Conservation (phyloP, 2,888 invertebrate genomes). For the Strigamia maritima region DNA sequence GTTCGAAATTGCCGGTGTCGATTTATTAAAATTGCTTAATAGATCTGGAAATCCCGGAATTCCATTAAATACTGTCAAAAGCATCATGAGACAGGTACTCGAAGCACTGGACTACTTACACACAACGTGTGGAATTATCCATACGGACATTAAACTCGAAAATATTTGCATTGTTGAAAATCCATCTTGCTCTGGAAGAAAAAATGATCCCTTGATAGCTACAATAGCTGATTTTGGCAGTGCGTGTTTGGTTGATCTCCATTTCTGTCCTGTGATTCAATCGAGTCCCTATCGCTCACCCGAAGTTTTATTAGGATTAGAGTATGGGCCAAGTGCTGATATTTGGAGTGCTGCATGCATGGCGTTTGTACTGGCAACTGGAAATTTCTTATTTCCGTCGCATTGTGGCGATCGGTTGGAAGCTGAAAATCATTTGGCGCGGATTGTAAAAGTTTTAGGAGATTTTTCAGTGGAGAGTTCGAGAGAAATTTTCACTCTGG, state of each 20-base stretch:
- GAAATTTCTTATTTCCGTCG: slow-evolving; percentile 50
- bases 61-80: too few relatives aligned
- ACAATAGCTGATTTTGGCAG: not conserved
- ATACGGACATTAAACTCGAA: slow-evolving; percentile 56
- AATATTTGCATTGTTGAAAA: not conserved
- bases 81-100: slow-evolving; percentile 61
- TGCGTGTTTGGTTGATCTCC: not conserved
- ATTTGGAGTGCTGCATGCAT: slow-evolving; percentile 55
- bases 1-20: too few relatives aligned
- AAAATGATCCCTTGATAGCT: too few relatives aligned
- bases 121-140: slow-evolving; percentile 89
- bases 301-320: slow-evolving; percentile 50
- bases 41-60: too few relatives aligned
- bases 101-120: slow-evolving; percentile 95
- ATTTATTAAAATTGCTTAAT: too few relatives aligned
- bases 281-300: not conserved
- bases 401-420: not conserved
- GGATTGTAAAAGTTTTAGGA: too few relatives aligned
- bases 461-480: too few relatives aligned
- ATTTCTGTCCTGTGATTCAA: not conserved
- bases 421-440: not conserved
- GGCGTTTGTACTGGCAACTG: slow-evolving; percentile 55
- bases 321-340: slow-evolving; percentile 53
- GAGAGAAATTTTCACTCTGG: not conserved
- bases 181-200: not conserved